Evolutionary conservation across 2,888 invertebrate genomes (phyloP).

Genomic region (Salticus scenicus): DNA sequence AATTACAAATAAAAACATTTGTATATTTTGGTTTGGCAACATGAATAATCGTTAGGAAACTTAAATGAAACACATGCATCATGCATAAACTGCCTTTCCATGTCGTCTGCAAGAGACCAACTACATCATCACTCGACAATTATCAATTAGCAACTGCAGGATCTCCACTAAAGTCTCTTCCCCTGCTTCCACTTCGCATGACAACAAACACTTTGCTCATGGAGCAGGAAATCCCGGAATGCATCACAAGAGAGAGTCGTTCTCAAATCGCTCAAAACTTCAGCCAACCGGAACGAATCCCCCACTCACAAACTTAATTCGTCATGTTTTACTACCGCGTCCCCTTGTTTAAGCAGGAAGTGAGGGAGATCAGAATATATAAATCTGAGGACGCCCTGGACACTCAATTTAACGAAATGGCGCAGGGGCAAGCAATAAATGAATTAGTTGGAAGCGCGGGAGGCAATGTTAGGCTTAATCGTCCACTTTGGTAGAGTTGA

Average conservation of each 20-base stretch:
- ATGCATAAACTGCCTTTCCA: no score
- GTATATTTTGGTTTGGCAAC: no score
- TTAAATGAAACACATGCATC: no score
- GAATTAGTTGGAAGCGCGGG: not conserved
- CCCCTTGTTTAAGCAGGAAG: not conserved
- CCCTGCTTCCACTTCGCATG: not conserved
- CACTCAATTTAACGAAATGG: not conserved
- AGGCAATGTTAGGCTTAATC: not conserved
- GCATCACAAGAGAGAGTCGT: not conserved
- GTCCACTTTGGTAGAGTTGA: not conserved
- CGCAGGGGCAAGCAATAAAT: not conserved
- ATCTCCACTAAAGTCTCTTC: not conserved
- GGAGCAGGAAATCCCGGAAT: not conserved
- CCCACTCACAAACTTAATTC: constrained; percentile 11
- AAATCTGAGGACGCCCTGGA: not conserved
- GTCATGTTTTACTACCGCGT: constrained; percentile 30
- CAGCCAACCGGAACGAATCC: not conserved
- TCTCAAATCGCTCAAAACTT: not conserved
- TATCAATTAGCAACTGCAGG: not conserved
- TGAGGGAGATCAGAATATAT: not conserved
- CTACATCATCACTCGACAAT: not conserved
- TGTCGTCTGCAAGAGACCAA: no score
- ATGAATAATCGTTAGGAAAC: no score
- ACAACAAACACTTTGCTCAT: not conserved
- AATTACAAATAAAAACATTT: no score